Base-by-base conservation (phyloP, 2,113 vertebrate species). In the Hyla sarda region DNA sequence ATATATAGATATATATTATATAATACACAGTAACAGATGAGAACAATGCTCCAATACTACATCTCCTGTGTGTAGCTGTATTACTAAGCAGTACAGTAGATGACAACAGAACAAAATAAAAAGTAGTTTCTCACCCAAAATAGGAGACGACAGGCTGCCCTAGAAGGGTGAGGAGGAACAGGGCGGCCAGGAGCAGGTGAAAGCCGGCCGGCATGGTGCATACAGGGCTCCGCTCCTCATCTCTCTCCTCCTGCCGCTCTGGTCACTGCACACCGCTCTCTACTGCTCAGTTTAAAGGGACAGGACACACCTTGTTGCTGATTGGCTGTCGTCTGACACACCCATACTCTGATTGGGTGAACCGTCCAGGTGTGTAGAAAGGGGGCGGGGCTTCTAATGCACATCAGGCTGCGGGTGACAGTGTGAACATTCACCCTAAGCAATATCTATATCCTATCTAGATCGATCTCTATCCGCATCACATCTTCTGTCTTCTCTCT, bases 121-220 rank as follows among this genome's bases (percentile, higher is more conserved):
- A 30, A 58, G 74, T 60, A 16, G 77, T 78, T 62, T 34, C 97
- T 97, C 93, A 99, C 98, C 98, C 98, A 94, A 99, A 98, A 89
- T 98, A 98, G 92, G 96, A 95, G 90, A 95, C 92, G 79, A 93
- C 91, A 89, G 95, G 95, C 85, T 90, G 90, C 4, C 89, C 87
- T 71, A 90, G 91, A 79, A 89, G 90, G 88, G 88, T 89, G 30
- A 91, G 62, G 92, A 94, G 90, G 93, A 92, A 93, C 90, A 96
- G 93, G 87, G 93, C 93, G 88, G 93, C 89, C 87, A 95, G 92
- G 90, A 93, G 93, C 93, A 93, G 89, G 87, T 93, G 92, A 91
- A 94, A 93, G 94, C 93, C 92, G 92, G 93, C 93, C 94, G 94
- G 94, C 97, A 97, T 98, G 94, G 89, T 98, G 96, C 93, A 92